Base-by-base conservation (phyloP, 2,888 invertebrate species). In the Tridacna crocea region DNA sequence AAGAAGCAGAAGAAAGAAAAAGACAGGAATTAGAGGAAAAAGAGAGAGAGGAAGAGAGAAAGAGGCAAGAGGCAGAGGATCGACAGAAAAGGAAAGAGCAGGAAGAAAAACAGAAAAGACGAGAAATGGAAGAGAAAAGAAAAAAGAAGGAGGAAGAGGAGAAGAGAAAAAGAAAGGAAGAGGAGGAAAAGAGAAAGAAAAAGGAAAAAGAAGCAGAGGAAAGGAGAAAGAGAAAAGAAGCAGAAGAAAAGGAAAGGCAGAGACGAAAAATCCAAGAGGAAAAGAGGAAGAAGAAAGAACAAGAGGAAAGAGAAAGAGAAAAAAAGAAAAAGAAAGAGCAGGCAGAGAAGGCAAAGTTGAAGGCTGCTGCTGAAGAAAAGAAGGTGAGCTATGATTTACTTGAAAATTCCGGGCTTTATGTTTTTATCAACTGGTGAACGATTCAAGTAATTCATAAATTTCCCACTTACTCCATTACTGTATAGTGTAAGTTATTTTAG, bases 1-100 rank as follows among this genome's bases (percentile, higher is more conserved):
- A 88, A 73, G 84, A 84, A 73, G 87, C 87, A 76, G 89, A 89
- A 58, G 89, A 90, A 66, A 82, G 68, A 58, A 81, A 80, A 51
- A 83, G 82, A 63, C 76, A 78, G 22, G 87, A 89, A 26, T 82
- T 75, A 19, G 85, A 87, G 68, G 88, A 85, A 65, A 77, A 74
- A 68, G 87, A 85, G 27, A 84, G 82, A 47, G 83, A 86, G 27
- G 88, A 88, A 66, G 72, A 79, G 76, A 70, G 79, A 74, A 80
- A 77, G 74, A 83, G 72, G 66, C 68, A 81, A 22, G 84, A 82
- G 75, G 79, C 77, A 65, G 79, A 75, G 26, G 78, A 80, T 27
- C 72, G 82, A 72, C 72, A 85, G 78, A 80, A 84, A 79, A 78
- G 84, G 80, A 82, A 83, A 74, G 85, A 82, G 48, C 72, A 85